phyloP scores from a whole-genome alignment of 35 echinoderm and acorn worm genomes.

The Heliocidaris erythrogramma region DNA sequence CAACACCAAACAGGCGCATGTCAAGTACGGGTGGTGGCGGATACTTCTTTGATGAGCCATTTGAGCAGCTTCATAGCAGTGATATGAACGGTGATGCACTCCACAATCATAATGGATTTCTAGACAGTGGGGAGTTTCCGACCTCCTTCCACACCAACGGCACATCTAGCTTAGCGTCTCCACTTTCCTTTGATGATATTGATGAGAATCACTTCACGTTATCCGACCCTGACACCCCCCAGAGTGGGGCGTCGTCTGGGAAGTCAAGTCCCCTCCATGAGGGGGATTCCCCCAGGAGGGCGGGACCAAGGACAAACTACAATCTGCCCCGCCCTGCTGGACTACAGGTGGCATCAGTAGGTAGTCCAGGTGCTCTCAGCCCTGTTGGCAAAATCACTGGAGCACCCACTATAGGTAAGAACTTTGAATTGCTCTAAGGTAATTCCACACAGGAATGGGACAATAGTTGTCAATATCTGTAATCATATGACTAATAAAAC shows the following conservation, averaged over 20 bases:
- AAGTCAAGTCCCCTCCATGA: slow-evolving; percentile 35
- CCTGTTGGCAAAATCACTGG: slow-evolving; percentile 53
- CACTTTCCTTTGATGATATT: slow-evolving; percentile 37
- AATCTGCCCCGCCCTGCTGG: neutral
- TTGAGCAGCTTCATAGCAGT: neutral
- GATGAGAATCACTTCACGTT: slow-evolving; percentile 54
- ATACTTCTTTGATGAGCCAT: slow-evolving; percentile 21
- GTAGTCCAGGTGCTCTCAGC: slow-evolving; percentile 4
- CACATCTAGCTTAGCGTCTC: slow-evolving; percentile 15
- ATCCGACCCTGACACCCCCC: slow-evolving; percentile 20
- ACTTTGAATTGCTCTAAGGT: too few species aligned
- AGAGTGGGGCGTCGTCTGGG: slow-evolving; percentile 29
- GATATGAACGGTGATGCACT: neutral
- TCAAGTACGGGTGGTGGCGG: slow-evolving; percentile 20
- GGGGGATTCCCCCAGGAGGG: slow-evolving; percentile 29
- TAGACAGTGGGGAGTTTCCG: neutral
- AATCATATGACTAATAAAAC: too few species aligned
- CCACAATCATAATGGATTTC: neutral
- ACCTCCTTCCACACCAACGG: slow-evolving; percentile 33
- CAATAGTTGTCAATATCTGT: too few species aligned
- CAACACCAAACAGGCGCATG: slow-evolving; percentile 19
- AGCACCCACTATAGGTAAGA: slow-evolving; percentile 58
- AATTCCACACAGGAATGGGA: too few species aligned
- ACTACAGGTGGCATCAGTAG: neutral
- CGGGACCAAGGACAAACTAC: neutral